Evolutionary conservation across 2,113 vertebrate species (phyloP), one percentile per base, ranked within the genome.

Genomic region (Asarcornis scutulata): DNA sequence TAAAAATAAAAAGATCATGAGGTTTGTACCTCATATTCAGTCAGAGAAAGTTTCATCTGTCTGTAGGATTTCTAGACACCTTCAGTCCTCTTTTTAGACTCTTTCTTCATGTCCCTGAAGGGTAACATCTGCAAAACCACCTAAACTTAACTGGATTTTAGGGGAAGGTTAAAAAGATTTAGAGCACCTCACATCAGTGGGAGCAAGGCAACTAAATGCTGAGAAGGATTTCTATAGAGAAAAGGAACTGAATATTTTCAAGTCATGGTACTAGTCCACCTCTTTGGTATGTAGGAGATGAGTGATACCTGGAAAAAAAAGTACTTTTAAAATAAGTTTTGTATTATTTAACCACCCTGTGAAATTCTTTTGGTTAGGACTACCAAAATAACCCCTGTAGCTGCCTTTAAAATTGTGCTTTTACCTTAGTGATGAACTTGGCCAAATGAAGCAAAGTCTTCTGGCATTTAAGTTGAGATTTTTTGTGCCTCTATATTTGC

Each of bases 271-370:
- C 2, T 31, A 5, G 4, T n/a, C 31, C 3, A 1, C 25, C 20
- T 42, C 66, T 69, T 18, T 60, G 66, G 13, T 40, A 9, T 17
- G 27, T 23, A 42, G 3, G 27, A 40, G 6, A 23, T 4, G 79
- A 63, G 6, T 23, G 2, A 58, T 7, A 72, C 7, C 22, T 85
- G 22, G 9, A 64, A 71, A 82, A 42, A 66, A 0, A 3, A 7
- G 13, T 2, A 2, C 0, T 1, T 9, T 78, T 74, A 25, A 36
- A 29, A 27, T 2, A 15, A 11, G 3, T 75, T 78, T 87, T 78
- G 2, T 4, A 52, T 71, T 3, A 29, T 79, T 59, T 83, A 21
- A 6, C 36, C 40, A 50, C 3, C 1, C 9, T 17, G 11, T 4
- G 17, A 77, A 60, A 13, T 48, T 58, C 13, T 82, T 55, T 82